Evolutionary conservation across 2,888 invertebrate species (phyloP), one percentile per base, ranked within the genome.

Genomic region (Xestoiulus laeticollis): DNA sequence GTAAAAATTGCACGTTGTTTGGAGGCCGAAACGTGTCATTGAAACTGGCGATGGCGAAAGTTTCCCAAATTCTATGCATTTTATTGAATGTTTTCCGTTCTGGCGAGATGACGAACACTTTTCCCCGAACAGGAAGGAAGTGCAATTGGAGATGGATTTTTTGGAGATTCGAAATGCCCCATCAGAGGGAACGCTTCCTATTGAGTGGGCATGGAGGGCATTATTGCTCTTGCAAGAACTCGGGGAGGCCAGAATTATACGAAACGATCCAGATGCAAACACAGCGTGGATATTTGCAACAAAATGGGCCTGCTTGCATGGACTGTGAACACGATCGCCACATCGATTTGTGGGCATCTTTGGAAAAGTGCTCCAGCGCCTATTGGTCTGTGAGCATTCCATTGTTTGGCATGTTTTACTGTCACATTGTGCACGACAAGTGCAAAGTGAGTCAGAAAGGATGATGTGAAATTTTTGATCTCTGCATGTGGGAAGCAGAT

Each of bases 61-160:
- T 22, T n/a, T n/a, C n/a, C 68, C 68, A 68, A 68, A 68, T 68
- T 68, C 68, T 68, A 68, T 68, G 12, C 22, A 68, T 26, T 26
- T n/a, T 10, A 68, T 26, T 68, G 68, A 68, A 68, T 68, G 68
- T 68, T 26, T 68, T 68, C 68, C 68, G 68, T 22, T 68, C 10
- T 68, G 68, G 68, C 68, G 68, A 68, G 68, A 68, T 68, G 68
- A 68, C 68, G 68, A 68, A 68, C 68, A 26, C 68, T 68, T 68
- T 59, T 68, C 68, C 22, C 68, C 68, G 68, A 68, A 68, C 68
- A 68, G 68, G 68, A 68, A 68, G 68, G 68, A 68, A 68, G 68
- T 68, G 68, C 68, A 68, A 68, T 68, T 68, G 68, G 68, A 68
- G 68, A 68, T 68, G 68, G 68, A 68, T 68, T 68, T 59, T 59